These are phyloP conservation scores for Thereva unica DNA, from an alignment of 2,888 invertebrate species.

Conservation along the genomic window DNA sequence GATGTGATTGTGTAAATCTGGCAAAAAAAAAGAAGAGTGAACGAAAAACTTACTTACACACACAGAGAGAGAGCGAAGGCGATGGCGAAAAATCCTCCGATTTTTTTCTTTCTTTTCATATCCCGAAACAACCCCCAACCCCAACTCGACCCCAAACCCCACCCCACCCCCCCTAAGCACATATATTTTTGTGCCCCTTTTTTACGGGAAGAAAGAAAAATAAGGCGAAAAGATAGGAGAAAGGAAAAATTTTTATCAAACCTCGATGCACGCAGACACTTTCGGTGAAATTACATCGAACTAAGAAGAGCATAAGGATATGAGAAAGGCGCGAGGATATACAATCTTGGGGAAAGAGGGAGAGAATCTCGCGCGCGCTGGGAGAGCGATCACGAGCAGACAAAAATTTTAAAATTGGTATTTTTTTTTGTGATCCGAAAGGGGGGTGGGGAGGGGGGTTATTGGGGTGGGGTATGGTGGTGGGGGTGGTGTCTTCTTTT, in stretches of 20 bases:
- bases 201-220: constrained; percentile 13
- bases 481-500: no score
- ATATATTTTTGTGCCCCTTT: constrained; percentile 13
- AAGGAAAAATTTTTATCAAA: constrained; percentile 28
- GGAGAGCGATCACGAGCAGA: constrained; percentile 30
- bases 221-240: constrained; percentile 22
- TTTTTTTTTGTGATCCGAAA: constrained; percentile 9
- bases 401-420: constrained; percentile 30
- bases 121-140: no score
- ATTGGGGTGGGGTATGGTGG: no score
- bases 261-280: constrained; percentile 33
- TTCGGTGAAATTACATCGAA: constrained; percentile 27
- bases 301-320: constrained; percentile 29
- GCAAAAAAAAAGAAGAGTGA: no score
- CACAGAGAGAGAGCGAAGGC: constrained; percentile 13
- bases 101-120: no score
- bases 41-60: constrained; percentile 33
- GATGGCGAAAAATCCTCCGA: no score
- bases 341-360: constrained; percentile 9
- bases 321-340: constrained; percentile 11
- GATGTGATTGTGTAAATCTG: constrained; percentile 29
- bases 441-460: constrained; percentile 11
- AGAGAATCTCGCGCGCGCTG: not conserved
- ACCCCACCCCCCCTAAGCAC: no score
- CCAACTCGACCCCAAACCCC: no score